phyloP scores from a whole-genome alignment of 2,888 invertebrate genomes.

The Leptinotarsa haldemani region DNA sequence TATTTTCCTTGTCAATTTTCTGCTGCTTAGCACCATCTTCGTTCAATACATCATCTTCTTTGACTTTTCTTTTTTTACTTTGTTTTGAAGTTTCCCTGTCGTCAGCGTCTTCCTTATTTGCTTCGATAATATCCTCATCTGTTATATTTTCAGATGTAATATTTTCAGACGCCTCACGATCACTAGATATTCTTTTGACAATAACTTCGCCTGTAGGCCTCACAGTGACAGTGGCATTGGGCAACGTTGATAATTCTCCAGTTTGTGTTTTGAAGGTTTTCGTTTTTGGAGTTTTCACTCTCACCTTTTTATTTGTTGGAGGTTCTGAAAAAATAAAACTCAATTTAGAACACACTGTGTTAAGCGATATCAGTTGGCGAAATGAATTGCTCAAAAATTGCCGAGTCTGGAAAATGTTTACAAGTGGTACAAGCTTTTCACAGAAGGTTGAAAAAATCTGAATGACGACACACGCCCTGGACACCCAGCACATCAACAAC shows the following conservation, averaged over 20 bases:
- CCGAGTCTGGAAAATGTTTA: no score
- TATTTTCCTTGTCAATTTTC: not conserved
- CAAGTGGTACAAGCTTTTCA: no score
- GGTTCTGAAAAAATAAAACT: constrained; percentile 66
- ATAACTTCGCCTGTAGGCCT: constrained; percentile 71
- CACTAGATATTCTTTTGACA: constrained; percentile 28
- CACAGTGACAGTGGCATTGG: constrained; percentile 68
- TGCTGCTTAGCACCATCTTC: not conserved
- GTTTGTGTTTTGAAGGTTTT: constrained; percentile 63
- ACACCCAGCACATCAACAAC: no score
- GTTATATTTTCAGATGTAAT: constrained; percentile 16
- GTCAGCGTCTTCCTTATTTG: constrained; percentile 19
- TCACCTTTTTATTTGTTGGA: constrained; percentile 69
- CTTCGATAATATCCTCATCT: constrained; percentile 22
- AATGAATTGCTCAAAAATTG: no score
- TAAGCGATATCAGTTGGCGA: no score
- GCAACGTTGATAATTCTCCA: constrained; percentile 73
- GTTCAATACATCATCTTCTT: not conserved
- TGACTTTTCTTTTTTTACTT: not conserved
- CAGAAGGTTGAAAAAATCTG: no score
- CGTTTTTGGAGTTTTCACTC: constrained; percentile 68
- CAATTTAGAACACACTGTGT: no score
- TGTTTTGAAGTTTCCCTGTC: not conserved
- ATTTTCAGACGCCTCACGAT: not conserved
- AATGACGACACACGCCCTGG: no score